Evolutionary conservation across 2,888 invertebrate genomes (phyloP).

Genomic region (Cheilosia vernalis): DNA sequence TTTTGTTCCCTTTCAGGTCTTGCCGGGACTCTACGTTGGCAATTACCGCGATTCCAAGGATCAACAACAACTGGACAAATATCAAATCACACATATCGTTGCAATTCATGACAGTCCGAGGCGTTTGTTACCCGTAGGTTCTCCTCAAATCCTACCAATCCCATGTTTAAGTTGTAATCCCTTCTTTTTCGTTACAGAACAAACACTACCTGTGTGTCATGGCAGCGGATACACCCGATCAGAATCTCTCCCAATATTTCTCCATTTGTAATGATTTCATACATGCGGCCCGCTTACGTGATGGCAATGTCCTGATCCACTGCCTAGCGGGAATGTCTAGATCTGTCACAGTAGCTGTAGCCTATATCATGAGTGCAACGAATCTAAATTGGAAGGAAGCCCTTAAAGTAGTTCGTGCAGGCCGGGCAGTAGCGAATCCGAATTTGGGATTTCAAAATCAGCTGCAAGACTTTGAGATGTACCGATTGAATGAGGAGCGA

Average conservation of each 20-base stretch:
- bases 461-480: slow-evolving; percentile 94
- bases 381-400: slow-evolving; percentile 95
- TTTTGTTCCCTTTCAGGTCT: slow-evolving; percentile 86
- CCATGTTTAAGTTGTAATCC: no score
- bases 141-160: background rate
- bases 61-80: slow-evolving; percentile 92
- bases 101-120: slow-evolving; percentile 98
- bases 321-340: slow-evolving; percentile 98
- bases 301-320: slow-evolving; percentile 96
- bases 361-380: slow-evolving; percentile 98
- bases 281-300: slow-evolving; percentile 94
- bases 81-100: slow-evolving; percentile 96
- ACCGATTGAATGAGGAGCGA: slow-evolving; percentile 92
- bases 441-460: slow-evolving; percentile 98
- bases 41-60: slow-evolving; percentile 98
- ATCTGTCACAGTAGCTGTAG: slow-evolving; percentile 97
- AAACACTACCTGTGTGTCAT: slow-evolving; percentile 97
- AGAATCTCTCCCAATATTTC: slow-evolving; percentile 97
- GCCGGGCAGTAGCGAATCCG: slow-evolving; percentile 96
- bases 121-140: slow-evolving; percentile 91
- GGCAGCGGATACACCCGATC: slow-evolving; percentile 97
- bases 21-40: slow-evolving; percentile 97
- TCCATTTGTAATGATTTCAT: slow-evolving; percentile 98
- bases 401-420: slow-evolving; percentile 95
- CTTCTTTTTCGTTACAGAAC: slow-evolving; percentile 86